phyloP scores from a whole-genome alignment of 2,797 vertebrate genomes.

The Moxostoma hubbsi region DNA sequence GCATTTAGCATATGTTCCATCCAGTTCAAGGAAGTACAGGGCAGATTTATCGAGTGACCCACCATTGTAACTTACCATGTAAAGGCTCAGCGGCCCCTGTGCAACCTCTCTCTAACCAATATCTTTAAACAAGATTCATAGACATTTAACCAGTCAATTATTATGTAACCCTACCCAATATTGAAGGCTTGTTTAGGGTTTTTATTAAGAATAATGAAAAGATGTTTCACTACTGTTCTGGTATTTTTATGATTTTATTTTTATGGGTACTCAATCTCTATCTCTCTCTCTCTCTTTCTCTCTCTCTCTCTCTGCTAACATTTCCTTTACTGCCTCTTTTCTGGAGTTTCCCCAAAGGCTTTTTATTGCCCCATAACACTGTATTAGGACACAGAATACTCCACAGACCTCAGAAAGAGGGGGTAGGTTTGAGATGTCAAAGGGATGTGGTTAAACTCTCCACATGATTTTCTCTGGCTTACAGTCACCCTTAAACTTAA shows the following conservation, averaged over 20 bases:
- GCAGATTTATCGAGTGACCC: slow-evolving; percentile 46
- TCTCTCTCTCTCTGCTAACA: slow-evolving; percentile 60
- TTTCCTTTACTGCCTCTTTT: slow-evolving; percentile 71
- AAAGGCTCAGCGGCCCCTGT: slow-evolving; percentile 42
- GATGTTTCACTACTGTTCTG: slow-evolving; percentile 76
- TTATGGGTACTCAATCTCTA: slow-evolving; percentile 65
- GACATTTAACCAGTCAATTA: slow-evolving; percentile 60
- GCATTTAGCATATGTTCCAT: too few species aligned
- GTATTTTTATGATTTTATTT: slow-evolving; percentile 78
- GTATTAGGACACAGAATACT: slow-evolving; percentile 72
- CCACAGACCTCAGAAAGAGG: slow-evolving; percentile 50
- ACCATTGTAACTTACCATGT: slow-evolving; percentile 13
- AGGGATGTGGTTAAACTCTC: slow-evolving; percentile 40
- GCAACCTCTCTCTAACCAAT: slow-evolving; percentile 28
- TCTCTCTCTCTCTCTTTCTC: slow-evolving; percentile 55
- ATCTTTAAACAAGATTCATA: slow-evolving; percentile 62
- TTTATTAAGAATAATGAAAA: slow-evolving; percentile 73
- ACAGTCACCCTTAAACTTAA: slow-evolving; percentile 36
- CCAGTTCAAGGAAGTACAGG: too few species aligned
- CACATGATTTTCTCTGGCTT: slow-evolving; percentile 32
- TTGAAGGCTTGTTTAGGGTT: slow-evolving; percentile 63
- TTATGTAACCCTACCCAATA: slow-evolving; percentile 71
- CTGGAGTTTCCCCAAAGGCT: slow-evolving; percentile 70
- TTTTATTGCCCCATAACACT: slow-evolving; percentile 74
- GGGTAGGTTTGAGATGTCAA: slow-evolving; percentile 37